Evolutionary conservation across 2,113 vertebrate genomes (phyloP), one percentile per base, ranked within the genome.

Genomic region (Lamprotornis superbus): DNA sequence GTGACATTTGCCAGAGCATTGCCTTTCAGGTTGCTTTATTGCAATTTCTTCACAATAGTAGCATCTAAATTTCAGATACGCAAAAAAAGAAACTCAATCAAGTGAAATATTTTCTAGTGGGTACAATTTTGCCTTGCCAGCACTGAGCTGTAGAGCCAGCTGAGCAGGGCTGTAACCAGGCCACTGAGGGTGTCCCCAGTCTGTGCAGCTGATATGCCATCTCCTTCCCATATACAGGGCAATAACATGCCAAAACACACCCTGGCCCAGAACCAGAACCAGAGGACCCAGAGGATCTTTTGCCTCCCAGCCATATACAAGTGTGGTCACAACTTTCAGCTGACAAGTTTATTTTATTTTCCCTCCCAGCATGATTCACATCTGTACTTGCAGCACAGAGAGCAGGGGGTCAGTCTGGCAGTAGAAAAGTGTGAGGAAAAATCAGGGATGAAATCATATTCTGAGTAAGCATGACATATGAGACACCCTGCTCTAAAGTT

Each of bases 301-400:
- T 3, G 4, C 86, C 64, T 87, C 44, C 37, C 27, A 90, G 69
- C 20, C n/a, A 16, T 19, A 47, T 12, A 75, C 20, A 75, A 80
- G 19, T 1, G 1, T 6, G 47, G 64, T 80, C 67, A 74, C 30
- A 95, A 83, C 79, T 76, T 89, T 80, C 69, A 87, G 56, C 40
- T 78, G 69, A 64, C n/a, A 84, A 70, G 39, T 77, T 90, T 55
- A 55, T 67, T 90, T 69, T 69, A 49, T 67, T 82, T 78, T 60
- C 22, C 46, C 22, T 71, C 35, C 52, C 73, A 63, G 52, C 22
- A 47, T 3, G 65, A 60, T 49, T 74, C 52, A 78, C 59, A 68
- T 53, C 30, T 59, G 37, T 75, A 56, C 56, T 79, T 61, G 53
- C 13, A 75, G 56, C 6, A 4, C 69, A 86, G 49, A 79, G 53